Conservation (phyloP, 2,113 vertebrate genomes). For the Meriones unguiculatus region DNA sequence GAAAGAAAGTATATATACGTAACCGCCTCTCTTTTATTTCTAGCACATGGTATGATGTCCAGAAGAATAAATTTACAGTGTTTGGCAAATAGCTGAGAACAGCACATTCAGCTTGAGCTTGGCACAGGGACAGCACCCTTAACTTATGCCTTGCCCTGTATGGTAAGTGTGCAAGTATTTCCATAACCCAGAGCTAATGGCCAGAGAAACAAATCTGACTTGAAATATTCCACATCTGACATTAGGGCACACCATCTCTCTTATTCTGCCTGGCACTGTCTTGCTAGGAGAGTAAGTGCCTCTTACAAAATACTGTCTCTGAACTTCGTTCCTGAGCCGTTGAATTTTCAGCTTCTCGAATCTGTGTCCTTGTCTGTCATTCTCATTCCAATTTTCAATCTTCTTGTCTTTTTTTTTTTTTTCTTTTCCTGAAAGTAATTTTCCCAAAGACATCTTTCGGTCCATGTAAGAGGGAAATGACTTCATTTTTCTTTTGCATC, state of each 20-base stretch:
- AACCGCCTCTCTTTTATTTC: slow-evolving; percentile 60
- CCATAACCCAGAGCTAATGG: not conserved
- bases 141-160: not conserved
- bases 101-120: slow-evolving; percentile 65
- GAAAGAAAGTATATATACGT: slow-evolving; percentile 68
- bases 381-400: slow-evolving; percentile 6
- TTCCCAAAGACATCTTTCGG: slow-evolving; percentile 64
- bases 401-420: slow-evolving; percentile 22
- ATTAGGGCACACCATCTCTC: not conserved
- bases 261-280: not conserved
- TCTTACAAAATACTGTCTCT: slow-evolving; percentile 40
- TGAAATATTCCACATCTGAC: not conserved
- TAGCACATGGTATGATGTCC: slow-evolving; percentile 41
- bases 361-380: slow-evolving; percentile 47
- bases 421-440: slow-evolving; percentile 59
- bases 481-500: slow-evolving; percentile 48
- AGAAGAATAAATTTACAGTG: slow-evolving; percentile 70
- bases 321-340: slow-evolving; percentile 27
- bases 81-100: slow-evolving; percentile 69
- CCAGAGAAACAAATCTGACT: slow-evolving; percentile 9
- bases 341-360: slow-evolving; percentile 14
- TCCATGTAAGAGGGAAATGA: slow-evolving; percentile 14
- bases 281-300: slow-evolving; percentile 36
- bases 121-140: slow-evolving; percentile 39
- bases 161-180: not conserved